Evolutionary conservation across 2,113 vertebrate species (phyloP).

Genomic region (Psephotus haematonotus): DNA sequence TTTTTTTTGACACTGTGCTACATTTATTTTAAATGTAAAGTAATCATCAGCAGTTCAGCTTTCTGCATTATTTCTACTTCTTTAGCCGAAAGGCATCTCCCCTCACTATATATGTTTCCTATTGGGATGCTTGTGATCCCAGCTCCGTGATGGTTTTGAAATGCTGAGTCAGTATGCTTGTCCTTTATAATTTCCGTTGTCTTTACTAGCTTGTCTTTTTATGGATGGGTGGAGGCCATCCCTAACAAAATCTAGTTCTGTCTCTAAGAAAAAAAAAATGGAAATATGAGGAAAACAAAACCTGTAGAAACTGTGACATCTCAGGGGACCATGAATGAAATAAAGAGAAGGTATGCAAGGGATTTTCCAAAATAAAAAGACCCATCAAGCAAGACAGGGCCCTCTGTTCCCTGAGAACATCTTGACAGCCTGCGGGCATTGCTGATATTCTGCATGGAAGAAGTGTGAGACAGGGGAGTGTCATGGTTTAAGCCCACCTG

Average conservation of each 20-base stretch:
- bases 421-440: fast-evolving
- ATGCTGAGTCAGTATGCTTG: neutral
- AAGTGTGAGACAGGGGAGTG: neutral
- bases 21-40: slow-evolving; percentile 14
- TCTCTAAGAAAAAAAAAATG: neutral
- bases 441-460: neutral
- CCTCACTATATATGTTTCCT: neutral
- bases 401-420: neutral
- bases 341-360: neutral
- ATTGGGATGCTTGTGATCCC: neutral
- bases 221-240: neutral
- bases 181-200: neutral
- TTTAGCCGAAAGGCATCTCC: neutral
- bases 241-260: neutral
- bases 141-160: neutral
- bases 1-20: neutral
- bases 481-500: no score
- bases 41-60: neutral
- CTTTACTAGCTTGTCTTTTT: neutral
- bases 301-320: neutral
- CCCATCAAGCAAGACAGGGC: fast-evolving
- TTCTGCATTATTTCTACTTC: neutral
- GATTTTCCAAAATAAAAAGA: neutral
- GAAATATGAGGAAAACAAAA: neutral
- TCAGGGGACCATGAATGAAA: neutral